Conservation (phyloP, 2,888 invertebrate species). For the Aleiodes testaceus region DNA sequence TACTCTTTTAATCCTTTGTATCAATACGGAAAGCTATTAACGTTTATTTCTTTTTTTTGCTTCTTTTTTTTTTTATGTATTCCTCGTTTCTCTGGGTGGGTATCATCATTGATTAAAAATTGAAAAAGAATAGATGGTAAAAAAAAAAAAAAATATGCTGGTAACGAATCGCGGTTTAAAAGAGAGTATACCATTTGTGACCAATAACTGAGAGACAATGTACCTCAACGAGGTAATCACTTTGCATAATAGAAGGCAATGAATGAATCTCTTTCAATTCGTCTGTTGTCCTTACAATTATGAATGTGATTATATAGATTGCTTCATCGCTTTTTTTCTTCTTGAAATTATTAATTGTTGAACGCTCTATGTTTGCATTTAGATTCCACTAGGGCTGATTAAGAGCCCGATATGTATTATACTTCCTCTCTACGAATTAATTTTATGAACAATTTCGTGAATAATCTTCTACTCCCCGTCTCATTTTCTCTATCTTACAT, state of each 20-base stretch:
- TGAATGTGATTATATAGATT: too few relatives aligned
- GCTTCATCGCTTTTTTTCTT: too few relatives aligned
- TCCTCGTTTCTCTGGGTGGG: background rate
- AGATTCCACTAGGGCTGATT: too few relatives aligned
- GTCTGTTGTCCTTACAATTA: constrained; percentile 13
- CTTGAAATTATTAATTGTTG: too few relatives aligned
- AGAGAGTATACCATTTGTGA: constrained; percentile 36
- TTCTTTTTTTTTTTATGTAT: constrained; percentile 14
- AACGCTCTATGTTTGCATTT: too few relatives aligned
- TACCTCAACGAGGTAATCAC: constrained; percentile 66
- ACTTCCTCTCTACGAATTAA: background rate
- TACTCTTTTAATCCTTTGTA: background rate
- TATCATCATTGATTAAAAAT: background rate
- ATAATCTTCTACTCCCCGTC: background rate
- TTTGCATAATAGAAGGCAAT: constrained; percentile 58
- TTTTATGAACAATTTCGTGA: background rate
- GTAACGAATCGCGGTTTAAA: background rate
- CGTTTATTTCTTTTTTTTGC: constrained; percentile 28
- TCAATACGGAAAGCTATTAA: constrained; percentile 13
- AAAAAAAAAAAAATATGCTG: constrained; percentile 1
- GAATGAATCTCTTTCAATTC: constrained; percentile 11
- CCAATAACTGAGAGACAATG: constrained; percentile 62
- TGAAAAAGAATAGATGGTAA: constrained; percentile 10
- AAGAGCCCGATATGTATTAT: background rate
- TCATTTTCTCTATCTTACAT: constrained; percentile 36